phyloP scores from a whole-genome alignment of 2,113 vertebrate species.

The Cheirogaleus medius region DNA sequence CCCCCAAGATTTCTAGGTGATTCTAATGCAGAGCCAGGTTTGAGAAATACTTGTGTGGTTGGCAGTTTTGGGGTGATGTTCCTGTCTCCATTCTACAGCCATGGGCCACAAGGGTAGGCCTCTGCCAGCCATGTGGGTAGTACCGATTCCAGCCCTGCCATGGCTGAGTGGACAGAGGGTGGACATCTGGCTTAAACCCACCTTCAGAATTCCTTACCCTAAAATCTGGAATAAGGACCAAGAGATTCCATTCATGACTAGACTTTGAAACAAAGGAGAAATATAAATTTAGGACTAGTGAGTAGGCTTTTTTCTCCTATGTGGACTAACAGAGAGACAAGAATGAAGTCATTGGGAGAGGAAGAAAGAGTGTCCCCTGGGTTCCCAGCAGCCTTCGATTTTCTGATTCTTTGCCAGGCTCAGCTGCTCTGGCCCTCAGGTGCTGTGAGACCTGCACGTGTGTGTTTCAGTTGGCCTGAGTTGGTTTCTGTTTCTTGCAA shows the following conservation, averaged over 20 bases:
- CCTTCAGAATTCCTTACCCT: neutral
- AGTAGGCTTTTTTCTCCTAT: neutral
- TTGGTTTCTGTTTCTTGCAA: conserved; percentile 15
- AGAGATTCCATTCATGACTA: neutral
- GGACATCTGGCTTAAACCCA: neutral
- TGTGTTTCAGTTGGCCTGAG: neutral
- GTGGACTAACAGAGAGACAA: neutral
- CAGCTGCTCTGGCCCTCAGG: neutral
- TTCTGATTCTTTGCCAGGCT: neutral
- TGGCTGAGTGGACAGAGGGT: neutral
- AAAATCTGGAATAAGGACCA: neutral
- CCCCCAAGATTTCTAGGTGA: neutral
- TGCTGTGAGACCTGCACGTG: neutral
- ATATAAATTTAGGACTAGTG: neutral
- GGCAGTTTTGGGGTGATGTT: neutral
- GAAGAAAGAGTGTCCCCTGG: neutral
- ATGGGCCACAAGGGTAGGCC: neutral
- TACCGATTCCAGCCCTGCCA: neutral
- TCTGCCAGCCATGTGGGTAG: neutral
- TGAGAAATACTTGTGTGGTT: neutral
- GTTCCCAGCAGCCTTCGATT: neutral
- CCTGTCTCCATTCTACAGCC: neutral
- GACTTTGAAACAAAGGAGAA: conserved; percentile 1
- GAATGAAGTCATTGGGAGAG: neutral
- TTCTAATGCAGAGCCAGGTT: neutral